Base-by-base conservation (phyloP, 1,140 invertebrate genomes). In the Drosophila insularis region DNA sequence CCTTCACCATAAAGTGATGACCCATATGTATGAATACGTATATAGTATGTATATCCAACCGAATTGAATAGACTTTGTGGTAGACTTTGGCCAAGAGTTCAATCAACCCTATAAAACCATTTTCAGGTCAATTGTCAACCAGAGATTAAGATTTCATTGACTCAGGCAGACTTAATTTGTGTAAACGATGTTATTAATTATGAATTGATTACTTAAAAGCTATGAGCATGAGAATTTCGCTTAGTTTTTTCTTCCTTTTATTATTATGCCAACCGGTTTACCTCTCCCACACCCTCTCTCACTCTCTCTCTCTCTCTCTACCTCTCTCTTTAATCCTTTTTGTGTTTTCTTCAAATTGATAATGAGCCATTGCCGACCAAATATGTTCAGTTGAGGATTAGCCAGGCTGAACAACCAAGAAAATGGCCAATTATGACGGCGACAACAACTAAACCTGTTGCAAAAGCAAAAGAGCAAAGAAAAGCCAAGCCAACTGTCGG, bases 381-480 rank as follows among this genome's bases (percentile, higher is more conserved):
- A 50, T 50, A 50, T 50, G 43, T 50, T 17, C 43, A 50, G 17
- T 50, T 19, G 43, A 32, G 23, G 63, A 77, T 70, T 76, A 78
- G 71, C 68, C 64, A 61, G 59, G 60, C n/a, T 46, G 60, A 81
- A 46, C 68, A 74, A 70, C 17, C 68, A 46, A 60, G 62, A 70
- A 87, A 86, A 87, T 86, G 74, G 63, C 43, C 82, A 86, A 87
- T 86, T 86, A 86, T 70, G 74, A 63, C 37, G 58, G 66, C 63
- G 63, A 62, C 55, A 77, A 53, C 19, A 60, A 39, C 19, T 31
- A 81, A 85, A 81, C 81, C 67, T 39, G 81, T 85, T 84, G 40
- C 50, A 27, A 27, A 27, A 27, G 27, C 27, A n/a, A 32, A 37
- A 66, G 37, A 55, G 43, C 31, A 40, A 61, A 27, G 19, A 39